phyloP scores from a whole-genome alignment of 2,888 invertebrate species.

The Parasteatoda lunata region DNA sequence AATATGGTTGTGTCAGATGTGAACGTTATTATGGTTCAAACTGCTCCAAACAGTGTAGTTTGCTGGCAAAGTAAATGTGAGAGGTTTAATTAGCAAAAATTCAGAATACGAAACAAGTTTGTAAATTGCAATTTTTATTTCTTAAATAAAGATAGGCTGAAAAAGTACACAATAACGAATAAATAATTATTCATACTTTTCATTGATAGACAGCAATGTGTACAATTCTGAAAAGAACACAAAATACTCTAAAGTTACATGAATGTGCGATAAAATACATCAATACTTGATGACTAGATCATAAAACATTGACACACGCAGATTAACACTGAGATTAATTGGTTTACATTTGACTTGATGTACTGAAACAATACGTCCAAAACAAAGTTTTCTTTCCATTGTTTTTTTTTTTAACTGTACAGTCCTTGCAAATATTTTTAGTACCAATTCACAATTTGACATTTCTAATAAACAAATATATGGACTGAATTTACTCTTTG shows the following conservation, averaged over 20 bases:
- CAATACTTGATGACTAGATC: constrained; percentile 46
- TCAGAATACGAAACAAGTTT: constrained; percentile 23
- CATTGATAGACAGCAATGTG: constrained; percentile 1
- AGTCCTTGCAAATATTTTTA: no score
- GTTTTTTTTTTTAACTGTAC: no score
- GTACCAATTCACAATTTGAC: no score
- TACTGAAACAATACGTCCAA: no score
- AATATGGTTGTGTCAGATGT: no score
- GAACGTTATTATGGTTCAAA: no score
- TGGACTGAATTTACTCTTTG: no score
- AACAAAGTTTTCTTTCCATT: no score
- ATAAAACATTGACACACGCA: background rate
- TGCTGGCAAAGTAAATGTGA: background rate
- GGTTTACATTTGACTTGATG: no score
- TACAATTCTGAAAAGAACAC: constrained; percentile 18
- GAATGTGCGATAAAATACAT: constrained; percentile 33
- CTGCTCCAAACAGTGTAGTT: no score
- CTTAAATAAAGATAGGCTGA: constrained; percentile 27
- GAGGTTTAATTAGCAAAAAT: background rate
- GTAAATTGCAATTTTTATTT: constrained; percentile 55
- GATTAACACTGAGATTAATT: constrained; percentile 1
- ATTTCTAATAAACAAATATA: no score
- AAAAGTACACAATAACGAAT: constrained; percentile 18
- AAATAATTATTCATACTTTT: constrained; percentile 16
- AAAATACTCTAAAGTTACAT: constrained; percentile 28